These are phyloP conservation scores for Acronicta leporina DNA, from an alignment of 2,888 invertebrate genomes.

Conservation along the genomic window DNA sequence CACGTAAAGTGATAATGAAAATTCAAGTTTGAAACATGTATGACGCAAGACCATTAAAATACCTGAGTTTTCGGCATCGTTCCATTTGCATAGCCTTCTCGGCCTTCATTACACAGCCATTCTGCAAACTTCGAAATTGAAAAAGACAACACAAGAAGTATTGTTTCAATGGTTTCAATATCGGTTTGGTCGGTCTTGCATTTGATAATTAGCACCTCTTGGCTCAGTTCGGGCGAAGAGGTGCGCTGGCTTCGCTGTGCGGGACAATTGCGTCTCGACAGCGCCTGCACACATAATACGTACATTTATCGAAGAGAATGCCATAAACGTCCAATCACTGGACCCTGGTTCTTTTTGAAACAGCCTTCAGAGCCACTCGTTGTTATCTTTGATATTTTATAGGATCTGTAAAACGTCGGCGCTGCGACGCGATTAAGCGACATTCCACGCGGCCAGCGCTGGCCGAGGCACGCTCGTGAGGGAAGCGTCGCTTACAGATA, in stretches of 20 bases:
- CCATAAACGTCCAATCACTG: conserved; percentile 86
- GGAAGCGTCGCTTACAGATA: conserved; percentile 72
- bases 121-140: conserved; percentile 88
- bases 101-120: conserved; percentile 88
- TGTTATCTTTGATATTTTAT: conserved; percentile 89
- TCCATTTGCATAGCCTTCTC: conserved; percentile 85
- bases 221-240: conserved; percentile 65
- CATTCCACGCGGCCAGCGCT: conserved; percentile 78
- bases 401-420: conserved; percentile 88
- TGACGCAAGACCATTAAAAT: conserved; percentile 89
- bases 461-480: conserved; percentile 60
- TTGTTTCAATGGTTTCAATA: conserved; percentile 89
- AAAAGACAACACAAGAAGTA: conserved; percentile 85
- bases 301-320: conserved; percentile 81
- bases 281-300: conserved; percentile 72
- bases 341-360: conserved; percentile 73
- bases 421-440: conserved; percentile 84
- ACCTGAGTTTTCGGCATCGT: conserved; percentile 87
- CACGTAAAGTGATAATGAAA: conserved; percentile 88
- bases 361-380: conserved; percentile 80
- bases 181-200: conserved; percentile 85
- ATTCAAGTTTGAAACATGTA: conserved; percentile 87
- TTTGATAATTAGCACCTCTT: conserved; percentile 88
- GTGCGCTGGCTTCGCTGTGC: conserved; percentile 53
- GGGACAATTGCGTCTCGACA: conserved; percentile 74